These are phyloP conservation scores for Pelvicachromis taeniatus DNA, from an alignment of 2,113 vertebrate species.

Conservation along the genomic window DNA sequence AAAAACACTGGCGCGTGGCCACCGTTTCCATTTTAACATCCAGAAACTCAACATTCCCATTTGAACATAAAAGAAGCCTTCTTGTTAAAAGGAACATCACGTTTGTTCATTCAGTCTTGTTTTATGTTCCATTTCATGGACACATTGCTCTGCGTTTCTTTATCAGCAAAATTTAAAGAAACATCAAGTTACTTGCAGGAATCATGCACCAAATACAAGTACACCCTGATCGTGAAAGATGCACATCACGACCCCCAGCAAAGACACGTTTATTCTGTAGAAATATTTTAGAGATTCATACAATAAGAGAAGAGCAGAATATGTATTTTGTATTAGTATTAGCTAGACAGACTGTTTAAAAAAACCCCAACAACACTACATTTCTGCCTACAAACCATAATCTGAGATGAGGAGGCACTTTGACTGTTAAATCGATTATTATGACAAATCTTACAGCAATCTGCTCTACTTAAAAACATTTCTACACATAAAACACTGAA, in stretches of 20 bases:
- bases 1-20: background rate
- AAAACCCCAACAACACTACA: background rate
- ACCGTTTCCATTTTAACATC: constrained; percentile 5
- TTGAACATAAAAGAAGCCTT: background rate
- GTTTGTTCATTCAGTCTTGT: background rate
- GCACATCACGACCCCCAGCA: background rate
- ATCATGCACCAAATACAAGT: background rate
- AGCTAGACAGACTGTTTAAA: background rate
- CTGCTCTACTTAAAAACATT: background rate
- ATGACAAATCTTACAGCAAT: background rate
- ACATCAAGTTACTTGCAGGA: background rate
- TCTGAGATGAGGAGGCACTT: constrained; percentile 52
- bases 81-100: background rate
- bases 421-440: background rate
- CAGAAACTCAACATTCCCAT: background rate
- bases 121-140: background rate
- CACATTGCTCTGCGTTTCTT: background rate
- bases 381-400: background rate
- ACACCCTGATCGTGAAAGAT: background rate
- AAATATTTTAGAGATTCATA: constrained; percentile 13
- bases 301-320: background rate
- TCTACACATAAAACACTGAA: background rate
- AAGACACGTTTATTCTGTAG: constrained; percentile 35
- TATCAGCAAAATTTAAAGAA: background rate
- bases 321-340: background rate